Conservation (phyloP, 2,888 invertebrate species). For the Morpho achilles region DNA sequence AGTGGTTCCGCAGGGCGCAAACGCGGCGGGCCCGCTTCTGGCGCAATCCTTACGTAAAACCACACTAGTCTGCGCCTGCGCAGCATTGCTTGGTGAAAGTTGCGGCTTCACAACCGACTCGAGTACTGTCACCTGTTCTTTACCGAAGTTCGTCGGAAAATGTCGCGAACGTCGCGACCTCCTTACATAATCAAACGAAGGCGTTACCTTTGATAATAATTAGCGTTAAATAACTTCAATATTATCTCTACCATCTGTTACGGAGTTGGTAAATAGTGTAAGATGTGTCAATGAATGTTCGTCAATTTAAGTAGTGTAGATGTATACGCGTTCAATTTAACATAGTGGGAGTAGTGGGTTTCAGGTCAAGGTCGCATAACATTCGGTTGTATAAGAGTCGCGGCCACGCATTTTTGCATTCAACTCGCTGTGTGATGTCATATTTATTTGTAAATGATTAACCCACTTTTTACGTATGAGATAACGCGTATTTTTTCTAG, state of each 20-base stretch:
- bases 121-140: slow-evolving; percentile 32
- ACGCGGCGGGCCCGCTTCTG: slow-evolving; percentile 50
- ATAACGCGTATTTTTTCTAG: too few species aligned
- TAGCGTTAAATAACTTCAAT: slow-evolving; percentile 6
- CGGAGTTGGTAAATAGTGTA: not conserved
- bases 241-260: slow-evolving; percentile 1
- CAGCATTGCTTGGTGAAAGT: slow-evolving; percentile 55
- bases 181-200: slow-evolving; percentile 19
- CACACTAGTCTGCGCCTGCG: slow-evolving; percentile 42
- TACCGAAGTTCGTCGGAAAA: slow-evolving; percentile 21
- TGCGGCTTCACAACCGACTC: slow-evolving; percentile 41
- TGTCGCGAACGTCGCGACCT: slow-evolving; percentile 22
- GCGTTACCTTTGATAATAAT: slow-evolving; percentile 13
- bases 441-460: slow-evolving; percentile 2
- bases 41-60: slow-evolving; percentile 77
- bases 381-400: slow-evolving; percentile 53
- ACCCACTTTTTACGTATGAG: not conserved
- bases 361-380: slow-evolving; percentile 69
- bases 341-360: slow-evolving; percentile 47
- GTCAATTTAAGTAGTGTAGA: not conserved
- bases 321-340: slow-evolving; percentile 9
- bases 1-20: slow-evolving; percentile 71
- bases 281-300: slow-evolving; percentile 4
- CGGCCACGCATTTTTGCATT: slow-evolving; percentile 27
- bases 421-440: slow-evolving; percentile 8